Evolutionary conservation across 2,888 invertebrate species (phyloP), one percentile per base, ranked within the genome.

Genomic region (Eutolmus rufibarbis): DNA sequence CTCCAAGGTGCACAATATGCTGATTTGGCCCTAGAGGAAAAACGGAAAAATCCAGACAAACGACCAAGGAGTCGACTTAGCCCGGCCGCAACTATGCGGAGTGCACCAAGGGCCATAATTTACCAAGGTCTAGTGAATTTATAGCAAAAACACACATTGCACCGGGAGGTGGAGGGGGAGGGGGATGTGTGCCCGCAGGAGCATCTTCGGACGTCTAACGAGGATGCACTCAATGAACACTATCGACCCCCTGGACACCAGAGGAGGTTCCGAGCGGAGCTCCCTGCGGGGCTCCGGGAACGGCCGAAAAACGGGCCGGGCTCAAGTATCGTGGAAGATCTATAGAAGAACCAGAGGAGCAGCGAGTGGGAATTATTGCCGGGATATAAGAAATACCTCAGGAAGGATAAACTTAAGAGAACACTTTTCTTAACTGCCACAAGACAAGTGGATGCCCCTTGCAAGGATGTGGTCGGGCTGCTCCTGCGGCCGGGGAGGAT

Each of bases 341-440:
- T 88, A 88, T 88, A 88, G 88, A 88, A 88, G 88, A 87, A 78
- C 84, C 88, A 77, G 87, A 74, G 7, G 23, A 86, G 86, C 84
- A 82, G 77, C 78, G 87, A 87, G 86, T 74, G 79, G 79, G 78
- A 86, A 86, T 86, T 86, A 86, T 86, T 86, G 86, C 86, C 37
- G 43, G 86, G 88, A 87, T 88, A 88, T 88, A 88, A 88, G 87
- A 88, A 88, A 88, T 88, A 88, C 88, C 88, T 88, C 88, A 88
- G 88, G 87, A 88, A 88, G 87, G 88, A 88, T 88, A 88, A 88
- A 87, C 87, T 87, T 79, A 81, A 81, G 86, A 88, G 88, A 88
- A 88, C 86, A 88, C 86, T 87, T 88, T 76, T 86, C 74, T 86
- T 74, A 86, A 76, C 86, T 46, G 74, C 86, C 86, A 86, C 74